phyloP scores from a whole-genome alignment of 2,113 vertebrate genomes.

The Raja brachyura region DNA sequence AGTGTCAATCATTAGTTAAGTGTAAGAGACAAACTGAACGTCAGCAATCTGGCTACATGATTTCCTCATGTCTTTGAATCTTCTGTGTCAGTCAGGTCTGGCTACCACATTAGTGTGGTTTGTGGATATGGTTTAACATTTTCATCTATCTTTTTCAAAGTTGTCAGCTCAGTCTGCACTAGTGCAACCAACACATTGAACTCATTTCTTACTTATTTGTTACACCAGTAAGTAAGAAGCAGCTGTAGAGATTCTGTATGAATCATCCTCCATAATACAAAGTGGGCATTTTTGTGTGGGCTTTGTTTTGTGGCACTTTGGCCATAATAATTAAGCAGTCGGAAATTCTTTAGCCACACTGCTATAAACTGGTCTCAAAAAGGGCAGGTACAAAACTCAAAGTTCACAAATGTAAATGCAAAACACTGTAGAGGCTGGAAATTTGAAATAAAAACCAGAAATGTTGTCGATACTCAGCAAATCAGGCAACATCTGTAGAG shows the following conservation, averaged over 20 bases:
- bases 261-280: background rate
- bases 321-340: background rate
- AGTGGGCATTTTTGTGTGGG: background rate
- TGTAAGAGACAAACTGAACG: background rate
- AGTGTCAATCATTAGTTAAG: background rate
- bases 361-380: background rate
- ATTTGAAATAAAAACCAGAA: too few species aligned
- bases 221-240: background rate
- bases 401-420: background rate
- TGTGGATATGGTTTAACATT: background rate
- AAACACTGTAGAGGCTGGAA: too few species aligned
- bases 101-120: background rate
- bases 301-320: background rate
- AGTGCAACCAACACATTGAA: background rate
- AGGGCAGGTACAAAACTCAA: background rate
- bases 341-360: background rate
- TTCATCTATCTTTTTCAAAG: conserved; percentile 23
- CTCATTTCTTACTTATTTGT: conserved; percentile 1
- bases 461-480: too few species aligned
- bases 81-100: background rate
- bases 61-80: background rate
- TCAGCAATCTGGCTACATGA: background rate
- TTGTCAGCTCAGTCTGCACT: background rate
- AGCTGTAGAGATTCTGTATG: background rate
- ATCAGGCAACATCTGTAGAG: too few species aligned